Base-by-base conservation (phyloP, 2,888 invertebrate species). In the Euzophera pinguis region DNA sequence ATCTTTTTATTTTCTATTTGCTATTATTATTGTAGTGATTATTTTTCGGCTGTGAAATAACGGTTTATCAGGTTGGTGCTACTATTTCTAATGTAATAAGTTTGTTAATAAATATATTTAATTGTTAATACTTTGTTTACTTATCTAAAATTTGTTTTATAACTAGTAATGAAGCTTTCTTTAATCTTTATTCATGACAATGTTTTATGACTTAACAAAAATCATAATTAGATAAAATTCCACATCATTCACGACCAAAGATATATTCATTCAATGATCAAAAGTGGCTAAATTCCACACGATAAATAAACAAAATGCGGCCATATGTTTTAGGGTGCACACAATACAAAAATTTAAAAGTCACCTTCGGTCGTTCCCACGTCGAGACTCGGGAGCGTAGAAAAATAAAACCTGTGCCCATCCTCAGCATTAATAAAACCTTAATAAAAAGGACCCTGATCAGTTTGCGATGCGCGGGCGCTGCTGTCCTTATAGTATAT, bases 381-480 rank as follows among this genome's bases (percentile, higher is more conserved):
- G 84, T 81, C 69, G 67, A 7, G 32, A 69, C 69, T 65, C 81
- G 73, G 81, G 78, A 84, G 84, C 81, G 57, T 65, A 71, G 71
- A 77, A 75, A 84, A 81, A 82, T 81, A 84, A 85, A 84, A 82
- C 79, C 84, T 82, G 78, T 75, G 70, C 72, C 77, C 70, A 67
- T 67, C 67, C 68, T 65, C 67, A 76, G 75, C 79, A 79, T 82
- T 84, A 81, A 84, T 86, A 86, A 84, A 84, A 84, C 78, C 79
- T 73, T 78, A 81, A 80, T 84, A 85, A 84, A 81, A 80, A 76
- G 70, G 68, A 75, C 80, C 74, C 74, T 73, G 82, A 79, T 78
- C 78, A 78, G 78, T 74, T 75, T 61, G 77, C 78, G 75, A 71
- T 79, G 83, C 83, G 81, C 83, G 75, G 73, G 81, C 81, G 84